Base-by-base conservation (phyloP, 92 coral and sea anemone genomes). In the Heteractis magnifica region DNA sequence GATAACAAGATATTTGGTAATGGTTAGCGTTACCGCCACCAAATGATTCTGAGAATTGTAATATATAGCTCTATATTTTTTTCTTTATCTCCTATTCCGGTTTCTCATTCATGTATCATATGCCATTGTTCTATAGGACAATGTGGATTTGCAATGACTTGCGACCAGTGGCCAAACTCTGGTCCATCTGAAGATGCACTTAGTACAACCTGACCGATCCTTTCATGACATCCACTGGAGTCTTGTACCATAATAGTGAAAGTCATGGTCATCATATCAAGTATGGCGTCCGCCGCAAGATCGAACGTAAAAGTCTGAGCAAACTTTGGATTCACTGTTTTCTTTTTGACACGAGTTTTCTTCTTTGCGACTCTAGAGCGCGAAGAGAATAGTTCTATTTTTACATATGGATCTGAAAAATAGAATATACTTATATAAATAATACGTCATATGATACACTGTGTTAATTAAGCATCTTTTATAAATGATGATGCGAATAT, bases 91-190 rank as follows among this genome's bases (percentile, higher is more conserved):
- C 44, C 44, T 34, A 34, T 34, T 34, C 44, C 44, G 44, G 44
- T 34, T 34, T 11, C 70, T 52, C 51, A 97, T 65, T 97, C 99
- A 70, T 97, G 97, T 71, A 97, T 97, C 99, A 97, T 92, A 76
- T 97, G 99, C 99, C 99, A 97, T 87, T 88, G 97, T 81, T 97
- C 99, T 23, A 97, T 94, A 12, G 99, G 99, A 85, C 96, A 92
- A 73, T 97, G 99, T 49, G 99, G 99, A 83, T 97, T 97, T 14
- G 94, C 92, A 18, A 97, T 92, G 56, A 97, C 99, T 79, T 97
- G 98, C 51, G 95, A 95, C 99, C 99, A 97, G 90, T 97, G 98
- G 56, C 92, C 98, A 75, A 93, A 94, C 77, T 95, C 99, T 44
- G 99, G 91, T 8, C 99, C 99, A 83, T 89, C 98, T 10, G 98